Base-by-base conservation (phyloP, 2,888 invertebrate genomes). In the Galerucella pusilla region DNA sequence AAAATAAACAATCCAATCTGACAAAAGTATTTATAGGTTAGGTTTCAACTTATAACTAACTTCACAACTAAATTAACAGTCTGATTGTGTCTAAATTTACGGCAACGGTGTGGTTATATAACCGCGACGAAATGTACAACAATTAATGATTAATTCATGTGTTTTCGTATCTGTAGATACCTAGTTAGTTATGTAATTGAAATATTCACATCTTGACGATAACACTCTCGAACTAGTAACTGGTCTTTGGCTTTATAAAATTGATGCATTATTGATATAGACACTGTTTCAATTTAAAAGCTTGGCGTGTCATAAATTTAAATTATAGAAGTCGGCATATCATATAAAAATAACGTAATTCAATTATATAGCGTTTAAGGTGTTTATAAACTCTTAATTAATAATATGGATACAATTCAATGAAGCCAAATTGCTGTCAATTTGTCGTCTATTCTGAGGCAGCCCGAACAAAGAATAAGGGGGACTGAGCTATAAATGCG, bases 301-400 rank as follows among this genome's bases (percentile, higher is more conserved):
- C 9, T 42, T 42, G 9, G 4, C 14, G 14, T 20, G 57, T 20
- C 16, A 57, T 57, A 57, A 57, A 57, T 20, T 20, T 20, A 57
- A 57, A 20, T 57, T 57, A 20, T 57, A 20, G 10, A 57, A 20
- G 16, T 57, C 16, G 57, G n/a, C 3, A 20, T 20, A 9, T n/a
- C n/a, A 9, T 16, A 57, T 10, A 57, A 16, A 57, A 57, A 57
- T 57, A 57, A 57, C 63, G 42, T 63, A 42, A 63, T 63, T 63
- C 63, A 63, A 63, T 63, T 63, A 63, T n/a, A 42, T 63, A 63
- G 63, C 42, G 63, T 63, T 65, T 65, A 65, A 65, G 46, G 64
- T 65, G 46, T 65, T 65, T 65, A 65, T 46, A 65, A 63, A 46
- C 20, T 65, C 42, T 65, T 65, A 46, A 65, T 65, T 45, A 46